phyloP scores from a whole-genome alignment of 2,113 vertebrate species.

The Chloropsis cyanopogon region DNA sequence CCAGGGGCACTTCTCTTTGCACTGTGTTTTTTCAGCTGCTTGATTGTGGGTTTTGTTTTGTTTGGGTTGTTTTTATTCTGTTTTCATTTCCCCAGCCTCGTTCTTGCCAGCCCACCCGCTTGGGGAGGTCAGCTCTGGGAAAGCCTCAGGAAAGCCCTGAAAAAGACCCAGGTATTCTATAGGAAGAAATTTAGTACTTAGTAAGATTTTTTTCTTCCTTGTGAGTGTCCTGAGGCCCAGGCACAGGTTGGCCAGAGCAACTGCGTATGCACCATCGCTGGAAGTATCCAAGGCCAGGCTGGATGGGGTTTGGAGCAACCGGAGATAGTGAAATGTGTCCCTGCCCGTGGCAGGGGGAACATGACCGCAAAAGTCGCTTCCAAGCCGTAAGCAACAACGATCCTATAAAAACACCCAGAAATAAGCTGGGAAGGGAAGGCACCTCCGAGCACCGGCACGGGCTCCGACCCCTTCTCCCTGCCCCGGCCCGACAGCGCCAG shows the following conservation, averaged over 20 bases:
- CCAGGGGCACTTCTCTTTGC: rapidly evolving
- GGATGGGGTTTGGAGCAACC: rapidly evolving
- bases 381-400: rapidly evolving
- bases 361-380: too few species aligned
- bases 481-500: not conserved
- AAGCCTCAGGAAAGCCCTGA: not conserved
- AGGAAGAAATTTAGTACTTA: too few species aligned
- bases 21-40: too few species aligned
- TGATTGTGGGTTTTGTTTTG: not conserved
- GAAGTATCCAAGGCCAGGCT: rapidly evolving
- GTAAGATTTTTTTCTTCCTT: not conserved
- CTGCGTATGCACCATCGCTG: not conserved
- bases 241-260: not conserved
- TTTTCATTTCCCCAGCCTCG: rapidly evolving
- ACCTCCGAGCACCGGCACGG: not conserved
- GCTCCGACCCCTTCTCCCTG: too few species aligned
- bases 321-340: rapidly evolving
- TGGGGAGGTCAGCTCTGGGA: not conserved
- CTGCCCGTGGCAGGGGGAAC: not conserved
- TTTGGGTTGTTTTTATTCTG: not conserved
- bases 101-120: not conserved
- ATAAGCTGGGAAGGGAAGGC: rapidly evolving
- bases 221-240: not conserved
- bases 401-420: rapidly evolving
- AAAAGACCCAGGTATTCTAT: not conserved